Conservation (phyloP, 1,140 invertebrate genomes). For the Charaxes varanes region DNA sequence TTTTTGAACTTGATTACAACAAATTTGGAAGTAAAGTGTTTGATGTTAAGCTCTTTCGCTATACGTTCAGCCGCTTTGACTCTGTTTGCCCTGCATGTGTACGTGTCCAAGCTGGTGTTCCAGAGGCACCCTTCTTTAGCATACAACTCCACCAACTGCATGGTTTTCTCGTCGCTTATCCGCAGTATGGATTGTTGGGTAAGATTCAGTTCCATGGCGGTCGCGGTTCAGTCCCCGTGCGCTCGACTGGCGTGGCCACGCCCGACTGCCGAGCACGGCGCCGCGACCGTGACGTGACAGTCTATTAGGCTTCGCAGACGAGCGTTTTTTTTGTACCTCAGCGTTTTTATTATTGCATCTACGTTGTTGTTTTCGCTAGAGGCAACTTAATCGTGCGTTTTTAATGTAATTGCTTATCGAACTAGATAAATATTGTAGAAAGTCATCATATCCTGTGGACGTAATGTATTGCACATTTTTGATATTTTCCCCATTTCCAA, state of each 20-base stretch:
- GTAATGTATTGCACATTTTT: too few relatives aligned
- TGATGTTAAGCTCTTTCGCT: slow-evolving; percentile 30
- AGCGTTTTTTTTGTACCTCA: too few relatives aligned
- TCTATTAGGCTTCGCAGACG: too few relatives aligned
- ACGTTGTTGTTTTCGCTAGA: too few relatives aligned
- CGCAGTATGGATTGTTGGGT: slow-evolving; percentile 22
- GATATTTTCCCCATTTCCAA: too few relatives aligned
- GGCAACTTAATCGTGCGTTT: too few relatives aligned
- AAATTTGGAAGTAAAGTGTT: slow-evolving; percentile 32
- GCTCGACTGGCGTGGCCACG: slow-evolving; percentile 24
- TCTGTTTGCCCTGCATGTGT: slow-evolving; percentile 34
- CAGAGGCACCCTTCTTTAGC: slow-evolving; percentile 42
- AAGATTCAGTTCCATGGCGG: background rate
- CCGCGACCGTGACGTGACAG: slow-evolving; percentile 1
- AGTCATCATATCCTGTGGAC: too few relatives aligned
- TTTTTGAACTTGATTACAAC: slow-evolving; percentile 54
- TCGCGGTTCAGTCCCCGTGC: slow-evolving; percentile 4
- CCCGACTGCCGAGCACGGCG: slow-evolving; percentile 18
- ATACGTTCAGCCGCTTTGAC: slow-evolving; percentile 30
- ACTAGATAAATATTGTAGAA: too few relatives aligned
- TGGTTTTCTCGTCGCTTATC: slow-evolving; percentile 36
- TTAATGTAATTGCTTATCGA: too few relatives aligned
- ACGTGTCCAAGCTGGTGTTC: slow-evolving; percentile 34
- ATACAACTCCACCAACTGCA: slow-evolving; percentile 40
- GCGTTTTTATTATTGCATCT: too few relatives aligned